Evolutionary conservation across 2,888 invertebrate species (phyloP).

Genomic region (Drosophila nigricruria): DNA sequence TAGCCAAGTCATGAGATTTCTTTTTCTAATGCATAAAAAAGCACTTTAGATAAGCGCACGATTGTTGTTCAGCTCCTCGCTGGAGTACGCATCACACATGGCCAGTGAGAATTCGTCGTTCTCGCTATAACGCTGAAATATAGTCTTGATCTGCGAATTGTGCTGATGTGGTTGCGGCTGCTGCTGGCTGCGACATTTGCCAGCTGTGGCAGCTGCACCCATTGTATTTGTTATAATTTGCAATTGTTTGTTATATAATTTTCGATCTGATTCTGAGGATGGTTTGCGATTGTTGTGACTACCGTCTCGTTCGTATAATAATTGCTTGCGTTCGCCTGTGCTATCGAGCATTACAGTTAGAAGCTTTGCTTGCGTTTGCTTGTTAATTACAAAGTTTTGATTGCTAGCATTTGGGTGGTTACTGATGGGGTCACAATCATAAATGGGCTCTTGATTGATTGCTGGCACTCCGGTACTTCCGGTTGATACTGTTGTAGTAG

Average conservation of each 20-base stretch:
- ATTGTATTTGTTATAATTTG: constrained; percentile 75
- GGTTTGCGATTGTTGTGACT: constrained; percentile 52
- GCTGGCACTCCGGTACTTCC: constrained; percentile 10
- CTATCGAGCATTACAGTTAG: constrained; percentile 42
- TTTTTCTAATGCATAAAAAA: background rate
- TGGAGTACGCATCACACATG: constrained; percentile 41
- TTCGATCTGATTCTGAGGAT: constrained; percentile 66
- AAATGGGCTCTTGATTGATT: constrained; percentile 18
- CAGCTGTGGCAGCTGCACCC: constrained; percentile 54
- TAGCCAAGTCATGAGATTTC: constrained; percentile 19
- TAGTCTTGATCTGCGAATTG: constrained; percentile 38
- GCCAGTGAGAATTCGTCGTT: constrained; percentile 57
- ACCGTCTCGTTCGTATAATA: constrained; percentile 42
- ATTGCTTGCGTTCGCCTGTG: constrained; percentile 42
- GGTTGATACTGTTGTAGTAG: constrained; percentile 29
- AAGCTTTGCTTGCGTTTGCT: constrained; percentile 44
- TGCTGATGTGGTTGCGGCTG: constrained; percentile 7
- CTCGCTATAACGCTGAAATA: constrained; percentile 70
- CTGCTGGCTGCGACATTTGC: constrained; percentile 40
- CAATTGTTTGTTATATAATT: constrained; percentile 70
- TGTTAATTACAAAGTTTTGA: constrained; percentile 59
- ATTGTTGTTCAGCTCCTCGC: constrained; percentile 63
- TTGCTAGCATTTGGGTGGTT: constrained; percentile 28
- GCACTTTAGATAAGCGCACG: constrained; percentile 55
- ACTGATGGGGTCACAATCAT: constrained; percentile 31